Conservation (phyloP, 1,140 invertebrate genomes). For the Eupristina koningsbergeri region DNA sequence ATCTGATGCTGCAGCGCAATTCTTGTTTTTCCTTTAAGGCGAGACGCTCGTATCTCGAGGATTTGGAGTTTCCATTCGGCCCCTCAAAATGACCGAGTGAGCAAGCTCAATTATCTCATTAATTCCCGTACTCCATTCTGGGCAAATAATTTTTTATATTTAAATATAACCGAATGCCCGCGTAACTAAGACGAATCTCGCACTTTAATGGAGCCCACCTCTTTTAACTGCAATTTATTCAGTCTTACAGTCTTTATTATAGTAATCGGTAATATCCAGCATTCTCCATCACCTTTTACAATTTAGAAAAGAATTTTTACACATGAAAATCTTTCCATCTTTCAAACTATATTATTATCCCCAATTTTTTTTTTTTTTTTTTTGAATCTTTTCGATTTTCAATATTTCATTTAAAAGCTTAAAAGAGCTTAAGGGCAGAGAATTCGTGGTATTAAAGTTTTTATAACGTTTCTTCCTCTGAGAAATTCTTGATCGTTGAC, state of each 20-base stretch:
- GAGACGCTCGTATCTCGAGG: neutral
- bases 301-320: too few relatives aligned
- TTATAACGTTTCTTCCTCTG: neutral
- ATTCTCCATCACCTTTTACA: too few relatives aligned
- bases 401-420: too few relatives aligned
- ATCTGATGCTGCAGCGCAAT: neutral
- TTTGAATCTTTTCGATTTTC: too few relatives aligned
- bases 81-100: neutral
- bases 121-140: neutral
- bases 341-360: too few relatives aligned
- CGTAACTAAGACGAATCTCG: neutral
- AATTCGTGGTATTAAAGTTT: neutral
- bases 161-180: neutral
- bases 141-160: neutral
- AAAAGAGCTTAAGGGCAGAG: neutral
- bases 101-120: neutral
- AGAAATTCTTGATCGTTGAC: neutral
- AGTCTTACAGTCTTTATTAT: too few relatives aligned
- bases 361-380: too few relatives aligned
- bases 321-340: too few relatives aligned
- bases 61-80: neutral
- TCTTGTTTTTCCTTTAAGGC: neutral
- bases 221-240: neutral
- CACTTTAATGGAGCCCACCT: neutral
- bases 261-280: too few relatives aligned